Percentiles rank a stretch among this genome's conserved stretches.
These are phyloP conservation scores for Notiomystis cincta DNA, from an alignment of 2,113 vertebrate species.

Conservation along the genomic window DNA sequence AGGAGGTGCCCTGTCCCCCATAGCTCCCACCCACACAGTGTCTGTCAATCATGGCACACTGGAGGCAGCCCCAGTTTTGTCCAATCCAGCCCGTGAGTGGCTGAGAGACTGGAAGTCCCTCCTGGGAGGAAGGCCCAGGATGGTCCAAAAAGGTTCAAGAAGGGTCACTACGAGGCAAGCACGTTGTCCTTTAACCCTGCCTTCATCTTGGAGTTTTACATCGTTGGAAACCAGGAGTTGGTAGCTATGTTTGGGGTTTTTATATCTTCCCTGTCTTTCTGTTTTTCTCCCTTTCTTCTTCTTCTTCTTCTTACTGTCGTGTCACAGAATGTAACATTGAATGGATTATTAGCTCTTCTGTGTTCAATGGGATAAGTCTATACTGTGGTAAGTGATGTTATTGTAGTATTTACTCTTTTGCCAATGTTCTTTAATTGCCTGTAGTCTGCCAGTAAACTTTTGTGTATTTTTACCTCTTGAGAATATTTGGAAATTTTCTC, in stretches of 20 bases:
- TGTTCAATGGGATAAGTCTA: not conserved
- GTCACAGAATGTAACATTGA: not conserved
- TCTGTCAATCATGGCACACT: not conserved
- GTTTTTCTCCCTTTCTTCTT: not conserved
- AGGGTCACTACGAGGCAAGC: not conserved
- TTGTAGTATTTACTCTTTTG: not conserved
- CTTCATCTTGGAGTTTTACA: not conserved
- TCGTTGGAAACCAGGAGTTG: not conserved
- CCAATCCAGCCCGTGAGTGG: not conserved
- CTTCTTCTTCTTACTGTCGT: not conserved
- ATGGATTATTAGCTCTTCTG: not conserved
- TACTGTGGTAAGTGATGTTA: not conserved
- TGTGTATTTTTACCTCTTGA: not conserved
- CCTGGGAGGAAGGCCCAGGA: not conserved
- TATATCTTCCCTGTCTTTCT: not conserved
- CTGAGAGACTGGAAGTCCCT: not conserved
- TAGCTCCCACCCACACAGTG: accelerated
- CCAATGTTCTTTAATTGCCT: not conserved
- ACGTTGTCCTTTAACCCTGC: not conserved
- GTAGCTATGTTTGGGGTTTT: not conserved
- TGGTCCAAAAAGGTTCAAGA: not conserved
- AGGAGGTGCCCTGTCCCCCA: not conserved
- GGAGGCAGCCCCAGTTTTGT: not conserved
- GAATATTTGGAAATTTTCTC: not conserved
- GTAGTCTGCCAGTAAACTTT: not conserved